phyloP scores from a whole-genome alignment of 2,797 vertebrate species.

The Neosilurus hyrtlii region DNA sequence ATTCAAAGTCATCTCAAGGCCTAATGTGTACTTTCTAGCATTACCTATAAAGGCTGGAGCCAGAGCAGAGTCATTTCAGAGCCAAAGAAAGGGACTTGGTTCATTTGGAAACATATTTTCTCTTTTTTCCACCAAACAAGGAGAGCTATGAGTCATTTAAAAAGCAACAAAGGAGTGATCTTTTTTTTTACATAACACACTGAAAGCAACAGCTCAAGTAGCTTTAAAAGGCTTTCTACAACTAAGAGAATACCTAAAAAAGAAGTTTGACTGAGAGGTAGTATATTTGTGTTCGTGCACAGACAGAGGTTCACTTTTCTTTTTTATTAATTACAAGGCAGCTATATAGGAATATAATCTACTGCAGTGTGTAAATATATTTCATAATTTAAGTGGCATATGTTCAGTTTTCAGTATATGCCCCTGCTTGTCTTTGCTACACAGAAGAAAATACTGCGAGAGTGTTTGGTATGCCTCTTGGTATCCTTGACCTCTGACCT shows the following conservation, averaged over 20 bases:
- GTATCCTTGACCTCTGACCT: conserved; percentile 51
- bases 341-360: background rate
- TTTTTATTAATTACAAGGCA: background rate
- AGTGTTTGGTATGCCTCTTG: background rate
- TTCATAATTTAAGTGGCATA: no score
- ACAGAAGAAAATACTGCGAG: background rate
- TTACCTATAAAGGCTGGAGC: conserved; percentile 75
- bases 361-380: background rate
- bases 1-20: conserved; percentile 52
- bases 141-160: conserved; percentile 65
- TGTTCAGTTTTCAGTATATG: background rate
- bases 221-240: background rate
- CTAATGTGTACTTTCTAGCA: conserved; percentile 49
- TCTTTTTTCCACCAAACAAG: conserved; percentile 62
- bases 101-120: conserved; percentile 66
- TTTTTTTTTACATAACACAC: conserved; percentile 50
- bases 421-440: background rate
- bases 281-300: background rate
- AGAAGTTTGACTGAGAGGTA: background rate
- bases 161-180: conserved; percentile 57
- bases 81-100: conserved; percentile 60
- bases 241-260: conserved; percentile 8
- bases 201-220: conserved; percentile 24
- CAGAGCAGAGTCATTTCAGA: conserved; percentile 56
- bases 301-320: background rate